These are phyloP conservation scores for Grantiella picta DNA, from an alignment of 2,113 vertebrate genomes.

Conservation along the genomic window DNA sequence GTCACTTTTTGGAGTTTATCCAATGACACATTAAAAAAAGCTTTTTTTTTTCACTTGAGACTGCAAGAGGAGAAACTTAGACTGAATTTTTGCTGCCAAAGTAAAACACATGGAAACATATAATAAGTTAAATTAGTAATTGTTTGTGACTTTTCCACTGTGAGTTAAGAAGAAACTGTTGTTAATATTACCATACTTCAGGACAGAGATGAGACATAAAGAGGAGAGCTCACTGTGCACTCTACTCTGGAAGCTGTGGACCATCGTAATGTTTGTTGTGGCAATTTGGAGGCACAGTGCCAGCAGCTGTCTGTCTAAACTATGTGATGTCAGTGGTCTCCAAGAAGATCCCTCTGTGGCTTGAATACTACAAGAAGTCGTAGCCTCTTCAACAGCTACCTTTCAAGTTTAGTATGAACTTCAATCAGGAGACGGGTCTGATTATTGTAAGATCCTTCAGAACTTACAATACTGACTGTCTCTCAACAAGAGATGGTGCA, in stretches of 20 bases:
- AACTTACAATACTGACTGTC: not conserved
- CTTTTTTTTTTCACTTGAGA: not conserved
- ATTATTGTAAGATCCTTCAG: not conserved
- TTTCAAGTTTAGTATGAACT: not conserved
- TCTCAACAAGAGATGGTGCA: not conserved
- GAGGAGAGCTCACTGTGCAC: not conserved
- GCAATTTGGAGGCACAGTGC: not conserved
- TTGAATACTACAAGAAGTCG: not conserved
- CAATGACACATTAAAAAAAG: not conserved
- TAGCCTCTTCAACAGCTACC: not conserved
- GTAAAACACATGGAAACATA: not conserved
- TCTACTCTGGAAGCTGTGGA: not conserved
- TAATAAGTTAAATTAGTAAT: not conserved
- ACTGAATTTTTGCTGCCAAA: not conserved
- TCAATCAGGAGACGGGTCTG: not conserved
- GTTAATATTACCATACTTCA: not conserved
- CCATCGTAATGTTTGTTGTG: not conserved
- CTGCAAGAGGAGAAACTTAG: not conserved
- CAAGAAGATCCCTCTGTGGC: not conserved
- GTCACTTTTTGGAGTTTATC: not conserved
- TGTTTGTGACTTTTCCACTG: not conserved
- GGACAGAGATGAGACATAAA: not conserved
- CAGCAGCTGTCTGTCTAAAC: not conserved
- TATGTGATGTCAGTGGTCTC: accelerated
- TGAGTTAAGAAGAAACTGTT: not conserved